A percentile compares a stretch with the other conserved stretches of the same genome.
phyloP scores from a whole-genome alignment of 1,140 invertebrate genomes.

The Bradysia coprophila region DNA sequence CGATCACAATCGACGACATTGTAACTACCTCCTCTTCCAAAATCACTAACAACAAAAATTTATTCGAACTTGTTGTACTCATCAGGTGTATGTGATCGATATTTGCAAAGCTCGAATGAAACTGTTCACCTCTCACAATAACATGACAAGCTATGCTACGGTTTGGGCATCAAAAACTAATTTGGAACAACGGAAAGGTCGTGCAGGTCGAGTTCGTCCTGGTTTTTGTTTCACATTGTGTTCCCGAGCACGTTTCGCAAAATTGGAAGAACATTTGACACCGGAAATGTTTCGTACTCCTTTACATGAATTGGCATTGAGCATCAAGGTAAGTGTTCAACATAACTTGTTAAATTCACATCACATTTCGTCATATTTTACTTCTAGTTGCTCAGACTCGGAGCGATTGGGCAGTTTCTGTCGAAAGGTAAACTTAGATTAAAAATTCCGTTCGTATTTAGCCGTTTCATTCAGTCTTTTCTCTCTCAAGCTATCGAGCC shows the following conservation, averaged over 20 bases:
- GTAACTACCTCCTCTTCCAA: too few relatives aligned
- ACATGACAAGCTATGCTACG: constrained; percentile 87
- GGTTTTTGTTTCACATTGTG: constrained; percentile 85
- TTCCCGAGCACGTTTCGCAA: constrained; percentile 47
- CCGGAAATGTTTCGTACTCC: constrained; percentile 94
- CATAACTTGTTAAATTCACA: background rate
- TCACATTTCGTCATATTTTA: background rate
- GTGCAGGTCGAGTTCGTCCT: constrained; percentile 73
- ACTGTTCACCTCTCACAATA: constrained; percentile 86
- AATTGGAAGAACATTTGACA: constrained; percentile 76
- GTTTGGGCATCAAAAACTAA: constrained; percentile 88
- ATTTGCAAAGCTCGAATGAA: constrained; percentile 92
- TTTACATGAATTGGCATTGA: constrained; percentile 72
- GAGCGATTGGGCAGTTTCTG: constrained; percentile 79
- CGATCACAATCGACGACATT: constrained; percentile 92
- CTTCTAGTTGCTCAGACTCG: constrained; percentile 70
- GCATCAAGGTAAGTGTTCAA: constrained; percentile 29
- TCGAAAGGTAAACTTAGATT: too few relatives aligned
- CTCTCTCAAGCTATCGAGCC: constrained; percentile 88
- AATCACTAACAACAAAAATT: too few relatives aligned
- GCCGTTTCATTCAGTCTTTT: too few relatives aligned
- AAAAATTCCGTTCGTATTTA: too few relatives aligned
- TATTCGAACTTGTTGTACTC: too few relatives aligned
- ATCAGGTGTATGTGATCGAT: constrained; percentile 89
- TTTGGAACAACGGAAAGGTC: constrained; percentile 73